Conservation (phyloP, 1,140 invertebrate genomes). For the Cotesia typhae region DNA sequence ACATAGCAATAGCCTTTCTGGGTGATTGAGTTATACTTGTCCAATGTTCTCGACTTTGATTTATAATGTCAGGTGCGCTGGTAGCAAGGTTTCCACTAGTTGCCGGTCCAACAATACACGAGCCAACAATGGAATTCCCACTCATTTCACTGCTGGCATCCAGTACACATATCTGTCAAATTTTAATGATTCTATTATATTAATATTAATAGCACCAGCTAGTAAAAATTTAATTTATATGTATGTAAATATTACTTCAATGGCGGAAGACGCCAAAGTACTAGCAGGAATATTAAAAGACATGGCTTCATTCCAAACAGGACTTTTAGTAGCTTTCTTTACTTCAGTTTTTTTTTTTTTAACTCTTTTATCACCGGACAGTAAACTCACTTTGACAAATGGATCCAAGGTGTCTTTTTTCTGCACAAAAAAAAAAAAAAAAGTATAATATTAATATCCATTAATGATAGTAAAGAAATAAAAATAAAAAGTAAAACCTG, state of each 20-base stretch:
- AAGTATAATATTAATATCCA: no score
- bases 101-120: constrained; percentile 75
- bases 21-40: constrained; percentile 81
- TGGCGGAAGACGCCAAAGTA: constrained; percentile 74
- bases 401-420: constrained; percentile 73
- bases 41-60: constrained; percentile 75
- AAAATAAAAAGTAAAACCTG: constrained; percentile 54
- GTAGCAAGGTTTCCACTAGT: constrained; percentile 62
- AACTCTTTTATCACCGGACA: constrained; percentile 84
- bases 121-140: constrained; percentile 75
- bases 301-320: constrained; percentile 95
- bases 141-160: constrained; percentile 72
- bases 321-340: constrained; percentile 84
- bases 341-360: constrained; percentile 93
- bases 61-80: constrained; percentile 51
- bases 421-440: constrained; percentile 26
- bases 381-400: constrained; percentile 89
- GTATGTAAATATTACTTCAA: constrained; percentile 71
- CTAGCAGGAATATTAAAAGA: constrained; percentile 85
- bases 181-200: constrained; percentile 15
- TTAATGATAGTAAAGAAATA: neutral
- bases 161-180: constrained; percentile 68
- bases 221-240: neutral
- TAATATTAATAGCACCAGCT: constrained; percentile 14
- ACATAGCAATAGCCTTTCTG: constrained; percentile 83